These are phyloP conservation scores for Carcina quercana DNA, from an alignment of 2,888 invertebrate species.

Conservation along the genomic window DNA sequence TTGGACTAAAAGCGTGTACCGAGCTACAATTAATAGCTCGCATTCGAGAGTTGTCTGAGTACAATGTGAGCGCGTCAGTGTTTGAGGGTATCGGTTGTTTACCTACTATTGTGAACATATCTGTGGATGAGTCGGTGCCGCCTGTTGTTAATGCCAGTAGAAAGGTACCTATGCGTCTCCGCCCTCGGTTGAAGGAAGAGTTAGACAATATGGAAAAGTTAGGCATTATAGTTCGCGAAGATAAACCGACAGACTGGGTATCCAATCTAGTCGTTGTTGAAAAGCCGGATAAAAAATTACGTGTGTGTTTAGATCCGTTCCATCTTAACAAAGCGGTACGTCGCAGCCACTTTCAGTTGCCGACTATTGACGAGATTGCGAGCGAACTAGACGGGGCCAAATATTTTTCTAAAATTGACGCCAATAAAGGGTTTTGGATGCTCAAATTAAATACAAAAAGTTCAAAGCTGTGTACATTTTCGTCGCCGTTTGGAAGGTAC, in stretches of 20 bases:
- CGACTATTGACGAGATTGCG: conserved; percentile 7
- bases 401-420: conserved; percentile 12
- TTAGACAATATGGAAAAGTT: conserved; percentile 5
- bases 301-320: conserved; percentile 11
- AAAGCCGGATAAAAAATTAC: conserved; percentile 7
- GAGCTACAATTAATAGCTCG: background rate
- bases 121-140: conserved; percentile 4
- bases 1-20: conserved; percentile 4
- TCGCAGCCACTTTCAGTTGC: conserved; percentile 13
- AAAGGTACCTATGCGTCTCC: conserved; percentile 8
- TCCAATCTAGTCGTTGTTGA: conserved; percentile 9
- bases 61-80: background rate
- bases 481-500: conserved; percentile 9
- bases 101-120: conserved; percentile 3
- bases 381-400: conserved; percentile 10
- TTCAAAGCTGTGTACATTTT: conserved; percentile 11
- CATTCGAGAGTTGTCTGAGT: background rate
- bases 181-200: conserved; percentile 2
- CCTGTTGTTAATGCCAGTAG: conserved; percentile 5
- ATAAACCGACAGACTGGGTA: conserved; percentile 12
- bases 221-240: conserved; percentile 5
- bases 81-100: conserved; percentile 7
- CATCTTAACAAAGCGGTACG: conserved; percentile 7
- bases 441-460: conserved; percentile 6
- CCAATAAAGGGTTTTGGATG: conserved; percentile 13